Evolutionary conservation across 2,888 invertebrate species (phyloP), one percentile per base, ranked within the genome.

Genomic region (Dyspetes luteomarginatus): DNA sequence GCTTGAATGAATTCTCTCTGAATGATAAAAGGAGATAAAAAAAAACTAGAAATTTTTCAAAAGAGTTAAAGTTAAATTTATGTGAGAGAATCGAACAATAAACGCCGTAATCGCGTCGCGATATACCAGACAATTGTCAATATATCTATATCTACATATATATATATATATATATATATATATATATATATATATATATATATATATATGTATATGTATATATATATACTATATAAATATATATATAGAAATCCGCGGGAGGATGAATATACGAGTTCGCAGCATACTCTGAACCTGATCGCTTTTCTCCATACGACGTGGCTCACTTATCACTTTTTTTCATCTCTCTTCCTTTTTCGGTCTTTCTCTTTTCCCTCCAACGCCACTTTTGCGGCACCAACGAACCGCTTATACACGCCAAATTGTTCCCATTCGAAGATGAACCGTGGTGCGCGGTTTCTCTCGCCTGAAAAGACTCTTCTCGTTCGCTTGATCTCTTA

Each of bases 341-440:
- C 56, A 19, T 19, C 62, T 30, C 22, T 17, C 62, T 15, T 9
- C 28, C 41, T 62, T 28, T 76, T 60, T 48, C 26, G 55, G 30
- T 45, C 58, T 45, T 43, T 56, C n/a, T n/a, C 60, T 67, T 45
- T 48, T 28, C 30, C 28, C 26, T 52, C 43, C 64, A 62, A 26
- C 62, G 43, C 48, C 28, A 24, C 52, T 62, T 62, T 48, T n/a
- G 58, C 48, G 56, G 64, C 74, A 75, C 55, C 50, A 43, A 65
- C 84, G 85, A 77, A 58, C 85, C 85, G 76, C 85, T 87, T 86
- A n/a, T n/a, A 87, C 87, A 86, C 87, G 84, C 87, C 85, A 88
- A 89, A 89, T 89, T 87, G 89, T 90, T 89, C 87, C 88, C 87
- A 87, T 87, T 88, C 89, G 85, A 87, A 88, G 88, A 88, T 85